Evolutionary conservation across 1,140 invertebrate genomes (phyloP).

Genomic region (Philaenus spumarius): DNA sequence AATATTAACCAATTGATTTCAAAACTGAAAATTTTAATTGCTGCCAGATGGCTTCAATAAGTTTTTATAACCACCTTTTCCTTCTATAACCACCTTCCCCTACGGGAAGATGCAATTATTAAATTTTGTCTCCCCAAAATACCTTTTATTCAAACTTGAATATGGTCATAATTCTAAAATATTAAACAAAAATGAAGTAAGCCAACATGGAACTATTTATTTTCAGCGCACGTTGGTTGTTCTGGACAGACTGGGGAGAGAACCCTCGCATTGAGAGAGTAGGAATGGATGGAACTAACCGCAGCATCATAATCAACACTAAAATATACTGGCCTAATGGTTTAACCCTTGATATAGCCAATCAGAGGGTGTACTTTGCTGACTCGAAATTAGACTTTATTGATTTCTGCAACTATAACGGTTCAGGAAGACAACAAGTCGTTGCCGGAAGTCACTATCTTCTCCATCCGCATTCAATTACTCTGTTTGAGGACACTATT

Average conservation of each 20-base stretch:
- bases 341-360: constrained; percentile 89
- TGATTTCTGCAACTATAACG: constrained; percentile 97
- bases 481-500: constrained; percentile 85
- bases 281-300: constrained; percentile 89
- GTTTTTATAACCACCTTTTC: too few relatives aligned
- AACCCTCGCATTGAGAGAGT: constrained; percentile 93
- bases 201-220: too few relatives aligned
- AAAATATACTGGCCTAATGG: constrained; percentile 99
- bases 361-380: constrained; percentile 91
- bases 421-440: constrained; percentile 79
- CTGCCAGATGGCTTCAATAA: too few relatives aligned
- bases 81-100: too few relatives aligned
- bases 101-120: too few relatives aligned
- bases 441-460: constrained; percentile 83
- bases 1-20: too few relatives aligned
- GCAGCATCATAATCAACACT: constrained; percentile 82
- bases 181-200: constrained; percentile 1
- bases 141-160: too few relatives aligned
- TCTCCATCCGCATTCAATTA: constrained; percentile 91
- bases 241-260: constrained; percentile 99
- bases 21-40: too few relatives aligned
- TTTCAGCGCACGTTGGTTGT: constrained; percentile 67
- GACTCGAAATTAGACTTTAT: constrained; percentile 98
- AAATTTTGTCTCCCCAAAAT: too few relatives aligned
- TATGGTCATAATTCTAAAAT: constrained; percentile 1